Evolutionary conservation across 1,140 invertebrate species (phyloP), one percentile per base, ranked within the genome.

Genomic region (Saccostrea glomerata): DNA sequence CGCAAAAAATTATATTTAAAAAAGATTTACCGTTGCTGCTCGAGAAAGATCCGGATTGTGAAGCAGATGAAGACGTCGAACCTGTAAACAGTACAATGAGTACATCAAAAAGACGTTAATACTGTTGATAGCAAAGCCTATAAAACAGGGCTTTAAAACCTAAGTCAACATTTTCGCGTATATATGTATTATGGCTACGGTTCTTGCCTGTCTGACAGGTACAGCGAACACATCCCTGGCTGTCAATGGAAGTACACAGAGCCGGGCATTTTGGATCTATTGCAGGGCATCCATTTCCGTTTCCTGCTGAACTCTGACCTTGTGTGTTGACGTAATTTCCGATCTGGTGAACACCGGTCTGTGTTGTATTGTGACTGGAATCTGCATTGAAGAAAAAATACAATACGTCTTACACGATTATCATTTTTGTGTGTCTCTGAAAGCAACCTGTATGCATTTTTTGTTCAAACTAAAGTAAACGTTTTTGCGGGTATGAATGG

Each of bases 191-290:
- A 47, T 47, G 5, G 47, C 9, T 47, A 47, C 5, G 47, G 6
- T 63, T 63, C 23, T 82, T 30, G 40, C 73, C 40, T 82, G 73
- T 6, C 20, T 82, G 25, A 55, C 89, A 89, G 6, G 84, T 63
- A 63, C 89, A 89, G 7, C 84, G 56, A 13, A 89, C 77, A 83
- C 89, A 89, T 15, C 89, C 89, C 13, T 73, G 58, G 7, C 20
- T 83, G 20, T 89, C 89, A 25, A 87, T 15, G 5, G 47, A 47
- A 20, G 86, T 82, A 83, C 89, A 89, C 0, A 54, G 15, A 66
- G 70, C 30, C 3, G 86, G 86, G 82, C 89, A 89, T 7, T 66
- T 58, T 40, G 86, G 82, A 9, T 87, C 82, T 17, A 87, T 86
- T 60, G 86, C 13, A 82, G 89, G 86, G 63, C 89, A 89, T 0